Evolutionary conservation across 2,888 invertebrate genomes (phyloP).

Genomic region (Acronicta leporina): DNA sequence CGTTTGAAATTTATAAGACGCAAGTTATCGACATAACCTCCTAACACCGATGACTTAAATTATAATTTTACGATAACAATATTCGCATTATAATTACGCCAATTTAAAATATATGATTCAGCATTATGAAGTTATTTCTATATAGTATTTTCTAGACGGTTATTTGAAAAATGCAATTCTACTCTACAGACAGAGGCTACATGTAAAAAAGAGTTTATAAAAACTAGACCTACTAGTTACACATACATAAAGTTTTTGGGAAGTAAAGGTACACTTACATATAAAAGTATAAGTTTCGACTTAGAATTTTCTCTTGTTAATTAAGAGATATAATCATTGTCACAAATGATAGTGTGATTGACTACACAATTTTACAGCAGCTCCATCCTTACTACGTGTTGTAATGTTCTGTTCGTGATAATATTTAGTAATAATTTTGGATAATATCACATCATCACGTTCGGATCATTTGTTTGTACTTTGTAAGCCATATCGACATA

Average conservation of each 20-base stretch:
- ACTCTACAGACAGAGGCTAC: too few relatives aligned
- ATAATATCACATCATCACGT: constrained; percentile 49
- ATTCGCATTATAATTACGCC: constrained; percentile 13
- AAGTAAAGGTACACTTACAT: too few relatives aligned
- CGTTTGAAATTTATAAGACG: constrained; percentile 33
- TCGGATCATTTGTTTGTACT: constrained; percentile 23
- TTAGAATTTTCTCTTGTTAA: too few relatives aligned
- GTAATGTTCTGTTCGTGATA: constrained; percentile 43
- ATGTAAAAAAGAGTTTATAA: too few relatives aligned
- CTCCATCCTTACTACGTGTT: constrained; percentile 46
- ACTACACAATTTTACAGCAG: constrained; percentile 20
- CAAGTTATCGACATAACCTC: constrained; percentile 53
- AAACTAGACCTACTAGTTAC: too few relatives aligned
- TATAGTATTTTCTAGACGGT: too few relatives aligned
- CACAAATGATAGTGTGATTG: background rate
- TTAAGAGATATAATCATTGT: background rate
- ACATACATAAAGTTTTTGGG: too few relatives aligned
- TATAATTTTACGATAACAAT: constrained; percentile 30
- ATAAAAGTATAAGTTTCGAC: too few relatives aligned
- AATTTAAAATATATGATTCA: constrained; percentile 8
- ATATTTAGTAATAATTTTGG: constrained; percentile 25
- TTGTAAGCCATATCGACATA: constrained; percentile 24
- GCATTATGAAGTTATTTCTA: background rate
- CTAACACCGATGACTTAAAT: constrained; percentile 53
- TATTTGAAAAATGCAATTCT: too few relatives aligned